phyloP scores from a whole-genome alignment of 2,797 vertebrate genomes.

The Ceryle rudis region DNA sequence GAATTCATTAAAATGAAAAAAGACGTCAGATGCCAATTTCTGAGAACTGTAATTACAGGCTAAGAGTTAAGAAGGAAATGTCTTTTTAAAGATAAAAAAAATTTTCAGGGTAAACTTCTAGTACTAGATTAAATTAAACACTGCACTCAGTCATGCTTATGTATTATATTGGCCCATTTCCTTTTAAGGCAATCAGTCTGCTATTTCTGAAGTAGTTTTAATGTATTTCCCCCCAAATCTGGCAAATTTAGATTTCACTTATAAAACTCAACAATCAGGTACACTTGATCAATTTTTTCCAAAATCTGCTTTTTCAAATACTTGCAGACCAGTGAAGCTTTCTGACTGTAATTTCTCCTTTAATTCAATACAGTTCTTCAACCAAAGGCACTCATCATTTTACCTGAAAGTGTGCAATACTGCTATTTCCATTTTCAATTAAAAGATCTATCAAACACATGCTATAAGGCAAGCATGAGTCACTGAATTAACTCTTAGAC shows the following conservation, averaged over 20 bases:
- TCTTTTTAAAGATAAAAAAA: slow-evolving; percentile 13
- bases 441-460: neutral
- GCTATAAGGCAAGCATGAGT: neutral
- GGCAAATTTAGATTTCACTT: neutral
- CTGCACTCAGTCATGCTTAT: neutral
- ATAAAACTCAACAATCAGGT: neutral
- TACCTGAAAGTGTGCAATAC: neutral
- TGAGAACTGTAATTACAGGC: slow-evolving; percentile 22
- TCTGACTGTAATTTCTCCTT: neutral
- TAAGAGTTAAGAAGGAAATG: neutral
- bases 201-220: neutral
- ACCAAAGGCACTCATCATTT: neutral
- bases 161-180: neutral
- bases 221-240: neutral
- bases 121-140: neutral
- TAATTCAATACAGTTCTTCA: neutral
- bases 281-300: neutral
- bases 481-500: neutral
- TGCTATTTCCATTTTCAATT: neutral
- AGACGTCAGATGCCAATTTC: slow-evolving; percentile 11
- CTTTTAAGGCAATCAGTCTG: neutral
- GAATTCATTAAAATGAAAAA: slow-evolving; percentile 30
- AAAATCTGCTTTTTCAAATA: neutral
- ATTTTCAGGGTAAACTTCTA: slow-evolving; percentile 1
- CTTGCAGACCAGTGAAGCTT: neutral